A percentile compares a stretch with the other conserved stretches of the same genome.
Conservation (phyloP, 2,888 invertebrate species). For the Lamellibrachia satsuma region DNA sequence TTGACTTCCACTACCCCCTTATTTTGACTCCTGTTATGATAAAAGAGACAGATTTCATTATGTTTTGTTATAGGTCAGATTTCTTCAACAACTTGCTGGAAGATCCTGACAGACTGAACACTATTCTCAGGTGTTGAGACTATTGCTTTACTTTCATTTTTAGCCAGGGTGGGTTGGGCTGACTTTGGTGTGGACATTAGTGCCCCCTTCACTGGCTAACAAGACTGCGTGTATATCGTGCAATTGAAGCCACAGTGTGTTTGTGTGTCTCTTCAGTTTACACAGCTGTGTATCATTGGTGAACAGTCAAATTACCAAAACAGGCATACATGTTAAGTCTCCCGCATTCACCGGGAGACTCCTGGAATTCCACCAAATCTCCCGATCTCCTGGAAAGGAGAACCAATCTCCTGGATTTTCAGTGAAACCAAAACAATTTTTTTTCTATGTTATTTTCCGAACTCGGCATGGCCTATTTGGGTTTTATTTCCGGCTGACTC, state of each 20-base stretch:
- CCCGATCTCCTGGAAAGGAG: too few relatives aligned
- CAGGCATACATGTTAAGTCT: too few relatives aligned
- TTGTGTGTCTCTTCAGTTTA: background rate
- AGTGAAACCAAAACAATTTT: too few relatives aligned
- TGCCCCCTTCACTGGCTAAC: background rate
- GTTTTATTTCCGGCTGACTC: too few relatives aligned
- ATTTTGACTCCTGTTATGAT: background rate
- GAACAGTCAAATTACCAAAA: too few relatives aligned
- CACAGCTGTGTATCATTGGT: too few relatives aligned
- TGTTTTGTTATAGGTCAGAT: constrained; percentile 25
- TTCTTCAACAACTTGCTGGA: constrained; percentile 31
- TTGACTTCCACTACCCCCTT: background rate
- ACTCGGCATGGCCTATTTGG: too few relatives aligned
- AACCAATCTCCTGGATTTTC: too few relatives aligned
- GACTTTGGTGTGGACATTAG: background rate
- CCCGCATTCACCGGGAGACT: too few relatives aligned
- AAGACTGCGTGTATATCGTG: background rate
- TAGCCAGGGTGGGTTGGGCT: background rate
- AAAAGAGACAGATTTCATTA: background rate
- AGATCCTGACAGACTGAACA: constrained; percentile 35
- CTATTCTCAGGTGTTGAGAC: constrained; percentile 34
- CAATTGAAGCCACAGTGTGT: background rate
- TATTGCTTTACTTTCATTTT: background rate
- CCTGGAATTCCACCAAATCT: too few relatives aligned
- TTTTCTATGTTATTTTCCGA: too few relatives aligned